phyloP scores from a whole-genome alignment of 2,113 vertebrate genomes.

The Amazona guildingii region DNA sequence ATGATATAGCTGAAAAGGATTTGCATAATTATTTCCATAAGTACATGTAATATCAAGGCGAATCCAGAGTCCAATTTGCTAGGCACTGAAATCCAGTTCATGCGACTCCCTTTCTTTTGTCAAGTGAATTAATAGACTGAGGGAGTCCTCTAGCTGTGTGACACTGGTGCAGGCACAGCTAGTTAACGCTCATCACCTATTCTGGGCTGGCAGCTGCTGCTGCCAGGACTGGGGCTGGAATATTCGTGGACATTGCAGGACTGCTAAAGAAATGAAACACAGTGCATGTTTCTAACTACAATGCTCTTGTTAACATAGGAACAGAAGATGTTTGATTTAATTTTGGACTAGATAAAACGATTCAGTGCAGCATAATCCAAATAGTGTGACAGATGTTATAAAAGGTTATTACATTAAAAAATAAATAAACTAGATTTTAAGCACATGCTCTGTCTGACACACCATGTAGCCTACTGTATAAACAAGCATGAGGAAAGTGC shows the following conservation, averaged over 20 bases:
- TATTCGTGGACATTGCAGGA: neutral
- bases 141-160: conserved; percentile 60
- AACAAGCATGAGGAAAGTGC: conserved; percentile 53
- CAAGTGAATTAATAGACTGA: conserved; percentile 63
- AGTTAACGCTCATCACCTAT: neutral
- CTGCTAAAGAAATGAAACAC: conserved; percentile 18
- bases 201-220: neutral
- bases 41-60: conserved; percentile 60
- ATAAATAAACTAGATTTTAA: conserved; percentile 48
- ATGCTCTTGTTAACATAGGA: conserved; percentile 31
- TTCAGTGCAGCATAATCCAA: neutral
- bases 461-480: conserved; percentile 24
- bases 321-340: conserved; percentile 58
- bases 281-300: neutral
- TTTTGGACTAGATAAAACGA: conserved; percentile 56
- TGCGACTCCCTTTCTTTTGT: conserved; percentile 34
- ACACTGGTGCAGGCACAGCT: conserved; percentile 9
- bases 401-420: conserved; percentile 67
- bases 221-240: neutral
- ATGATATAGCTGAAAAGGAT: conserved; percentile 71
- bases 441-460: neutral
- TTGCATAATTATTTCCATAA: conserved; percentile 79
- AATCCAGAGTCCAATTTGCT: conserved; percentile 62
- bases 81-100: conserved; percentile 44
- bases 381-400: conserved; percentile 52